A percentile compares a stretch with the other conserved stretches of the same genome.
Conservation (phyloP, 2,797 vertebrate species). For the Sus cebifrons region DNA sequence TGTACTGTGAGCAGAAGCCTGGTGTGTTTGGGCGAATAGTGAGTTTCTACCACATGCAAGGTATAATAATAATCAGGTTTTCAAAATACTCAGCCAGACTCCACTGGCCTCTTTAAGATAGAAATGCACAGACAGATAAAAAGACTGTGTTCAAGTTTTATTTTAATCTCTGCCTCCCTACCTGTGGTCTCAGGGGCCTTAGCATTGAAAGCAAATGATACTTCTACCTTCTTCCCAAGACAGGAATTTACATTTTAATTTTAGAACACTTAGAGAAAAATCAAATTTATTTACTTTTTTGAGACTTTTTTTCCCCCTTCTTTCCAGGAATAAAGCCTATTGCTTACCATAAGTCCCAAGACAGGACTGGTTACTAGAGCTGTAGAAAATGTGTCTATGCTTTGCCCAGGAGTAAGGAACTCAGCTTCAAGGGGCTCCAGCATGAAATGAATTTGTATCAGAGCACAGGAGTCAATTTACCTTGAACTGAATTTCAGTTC, state of each 20-base stretch:
- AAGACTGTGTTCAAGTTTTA: conserved; percentile 78
- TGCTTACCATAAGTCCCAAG: conserved; percentile 64
- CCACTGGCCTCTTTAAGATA: conserved; percentile 55
- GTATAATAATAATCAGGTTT: conserved; percentile 78
- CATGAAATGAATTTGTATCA: conserved; percentile 68
- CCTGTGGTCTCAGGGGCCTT: conserved; percentile 69
- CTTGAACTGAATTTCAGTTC: conserved; percentile 80
- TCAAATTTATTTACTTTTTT: conserved; percentile 63
- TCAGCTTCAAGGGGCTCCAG: conserved; percentile 3
- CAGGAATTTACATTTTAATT: conserved; percentile 78
- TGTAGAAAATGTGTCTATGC: conserved; percentile 67
- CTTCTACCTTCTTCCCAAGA: conserved; percentile 66
- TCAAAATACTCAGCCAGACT: conserved; percentile 77
- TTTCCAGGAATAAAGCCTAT: conserved; percentile 72
- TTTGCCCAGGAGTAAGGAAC: conserved; percentile 68
- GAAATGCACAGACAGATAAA: conserved; percentile 76
- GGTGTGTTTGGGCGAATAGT: conserved; percentile 59
- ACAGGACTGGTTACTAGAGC: conserved; percentile 45
- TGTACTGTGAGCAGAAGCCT: conserved; percentile 67
- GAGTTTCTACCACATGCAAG: conserved; percentile 66
- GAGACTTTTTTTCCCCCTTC: conserved; percentile 50
- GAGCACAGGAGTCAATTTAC: conserved; percentile 10
- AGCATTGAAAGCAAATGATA: conserved; percentile 70
- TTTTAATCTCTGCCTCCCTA: conserved; percentile 77
- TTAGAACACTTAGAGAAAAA: conserved; percentile 67